phyloP scores from a whole-genome alignment of 2,113 vertebrate species.

The Podarcis cretensis region DNA sequence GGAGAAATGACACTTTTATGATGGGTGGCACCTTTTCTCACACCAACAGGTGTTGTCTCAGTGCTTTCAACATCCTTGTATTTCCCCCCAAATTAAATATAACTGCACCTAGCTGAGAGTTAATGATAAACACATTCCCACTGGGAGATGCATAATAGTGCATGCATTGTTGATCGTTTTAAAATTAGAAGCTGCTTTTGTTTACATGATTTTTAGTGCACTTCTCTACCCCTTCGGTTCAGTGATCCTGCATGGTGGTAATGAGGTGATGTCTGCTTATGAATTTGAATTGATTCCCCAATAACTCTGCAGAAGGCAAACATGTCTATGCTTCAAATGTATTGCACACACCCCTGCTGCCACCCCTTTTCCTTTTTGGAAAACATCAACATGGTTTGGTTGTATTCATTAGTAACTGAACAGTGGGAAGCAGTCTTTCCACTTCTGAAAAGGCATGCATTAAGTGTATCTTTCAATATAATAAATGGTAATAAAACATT shows the following conservation, averaged over 20 bases:
- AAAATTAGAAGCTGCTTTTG: conserved; percentile 13
- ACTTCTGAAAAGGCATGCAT: not conserved
- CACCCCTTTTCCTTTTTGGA: not conserved
- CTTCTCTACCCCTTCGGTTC: not conserved
- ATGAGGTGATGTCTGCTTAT: conserved; percentile 1
- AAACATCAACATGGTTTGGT: not conserved
- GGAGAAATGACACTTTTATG: not conserved
- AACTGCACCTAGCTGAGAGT: conserved; percentile 19
- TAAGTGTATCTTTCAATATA: too few relatives aligned
- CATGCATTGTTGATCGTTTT: not conserved
- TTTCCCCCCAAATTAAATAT: not conserved
- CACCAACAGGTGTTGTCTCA: not conserved
- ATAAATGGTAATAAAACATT: not conserved
- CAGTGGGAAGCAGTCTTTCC: not conserved
- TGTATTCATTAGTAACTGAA: not conserved
- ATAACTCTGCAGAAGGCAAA: not conserved
- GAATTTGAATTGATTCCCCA: conserved; percentile 15
- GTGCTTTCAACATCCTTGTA: not conserved
- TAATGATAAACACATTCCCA: conserved; percentile 1
- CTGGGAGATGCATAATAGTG: not conserved
- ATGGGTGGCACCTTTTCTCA: not conserved
- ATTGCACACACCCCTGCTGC: not conserved
- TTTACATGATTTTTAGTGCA: conserved; percentile 9
- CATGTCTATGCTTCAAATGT: not conserved
- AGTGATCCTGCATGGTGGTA: not conserved